Evolutionary conservation across 1,140 invertebrate species (phyloP), one percentile per base, ranked within the genome.

Genomic region (Zaprionus africanus): DNA sequence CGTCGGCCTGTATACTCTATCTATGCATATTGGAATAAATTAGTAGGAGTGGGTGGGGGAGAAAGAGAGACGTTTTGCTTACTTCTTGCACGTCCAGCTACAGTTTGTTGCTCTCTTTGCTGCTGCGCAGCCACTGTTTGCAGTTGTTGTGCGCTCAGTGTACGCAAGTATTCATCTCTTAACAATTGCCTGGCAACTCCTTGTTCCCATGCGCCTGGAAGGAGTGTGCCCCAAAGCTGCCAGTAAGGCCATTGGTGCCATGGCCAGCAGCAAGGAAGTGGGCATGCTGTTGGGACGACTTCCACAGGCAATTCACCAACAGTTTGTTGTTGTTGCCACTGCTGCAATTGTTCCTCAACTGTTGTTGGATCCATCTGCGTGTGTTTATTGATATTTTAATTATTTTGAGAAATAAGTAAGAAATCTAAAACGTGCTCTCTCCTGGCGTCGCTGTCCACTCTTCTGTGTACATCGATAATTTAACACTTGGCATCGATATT

Each of bases 1-100:
- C n/a, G 41, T 46, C 41, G 41, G 41, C 41, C 9, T 46, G 41
- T 46, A 46, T 43, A n/a, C 26, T 19, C 60, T 62, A 12, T 51
- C 60, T 62, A 46, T 43, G 38, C 36, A 60, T 22, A 43, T 26
- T 15, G 19, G 22, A 58, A 49, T 51, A 13, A 5, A 13, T 24
- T 51, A 12, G 57, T 19, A 3, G 15, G 34, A 15, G 19, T 38
- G 22, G 17, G n/a, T 9, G n/a, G 46, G 22, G 9, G 4, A 7
- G 28, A 31, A 31, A 13, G 46, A 12, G 46, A 1, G 17, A 5
- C 19, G 1, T 4, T 24, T 22, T 22, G 22, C 38, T 43, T 58
- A 58, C 56, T 58, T 13, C 43, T 41, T 9, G 15, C 36, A 41
- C 15, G 19, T 43, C 22, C 19, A 31, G 7, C 28, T 11, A 9